phyloP scores from a whole-genome alignment of 1,140 invertebrate species.

The Oppia nitens region DNA sequence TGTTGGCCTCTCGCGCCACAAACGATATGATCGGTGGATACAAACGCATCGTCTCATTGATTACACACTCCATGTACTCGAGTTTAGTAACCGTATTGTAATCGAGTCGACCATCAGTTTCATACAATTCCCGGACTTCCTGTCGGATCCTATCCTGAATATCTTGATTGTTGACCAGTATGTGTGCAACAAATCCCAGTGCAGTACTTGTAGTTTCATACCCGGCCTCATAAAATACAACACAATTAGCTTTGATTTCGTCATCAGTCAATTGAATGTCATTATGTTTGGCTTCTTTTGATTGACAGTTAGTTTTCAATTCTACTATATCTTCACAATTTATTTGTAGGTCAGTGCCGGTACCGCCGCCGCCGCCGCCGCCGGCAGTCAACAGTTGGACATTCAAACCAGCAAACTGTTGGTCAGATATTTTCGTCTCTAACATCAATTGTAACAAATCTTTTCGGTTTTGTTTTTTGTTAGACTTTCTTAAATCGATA shows the following conservation, averaged over 20 bases:
- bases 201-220: conserved; percentile 33
- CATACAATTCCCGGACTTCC: conserved; percentile 24
- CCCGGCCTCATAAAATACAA: conserved; percentile 31
- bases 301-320: neutral
- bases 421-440: conserved; percentile 1
- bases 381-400: neutral
- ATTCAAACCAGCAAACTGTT: neutral
- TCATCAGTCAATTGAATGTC: conserved; percentile 15
- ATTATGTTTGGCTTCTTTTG: neutral
- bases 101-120: conserved; percentile 14
- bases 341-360: too few relatives aligned
- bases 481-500: neutral
- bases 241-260: conserved; percentile 26
- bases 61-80: conserved; percentile 29
- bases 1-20: conserved; percentile 19
- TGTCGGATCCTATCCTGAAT: conserved; percentile 28
- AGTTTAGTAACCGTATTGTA: conserved; percentile 24
- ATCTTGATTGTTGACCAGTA: conserved; percentile 29
- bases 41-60: conserved; percentile 28
- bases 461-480: neutral
- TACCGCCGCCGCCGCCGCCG: too few relatives aligned
- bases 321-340: too few relatives aligned
- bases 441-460: conserved; percentile 14
- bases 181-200: conserved; percentile 27
- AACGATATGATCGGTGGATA: conserved; percentile 30